Conservation (phyloP, 1,140 invertebrate species). For the Lysiphlebus fabarum region DNA sequence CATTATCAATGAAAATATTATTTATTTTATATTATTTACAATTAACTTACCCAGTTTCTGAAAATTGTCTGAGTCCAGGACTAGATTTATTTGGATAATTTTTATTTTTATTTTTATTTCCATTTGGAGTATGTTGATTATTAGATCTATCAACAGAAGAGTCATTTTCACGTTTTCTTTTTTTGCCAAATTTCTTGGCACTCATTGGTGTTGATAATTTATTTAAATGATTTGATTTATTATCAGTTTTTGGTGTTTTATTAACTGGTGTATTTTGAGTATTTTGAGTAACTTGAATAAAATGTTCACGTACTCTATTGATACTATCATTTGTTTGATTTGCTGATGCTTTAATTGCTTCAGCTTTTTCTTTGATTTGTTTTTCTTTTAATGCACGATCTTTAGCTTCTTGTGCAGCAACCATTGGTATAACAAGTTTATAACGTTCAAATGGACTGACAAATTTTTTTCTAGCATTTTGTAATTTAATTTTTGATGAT, state of each 20-base stretch:
- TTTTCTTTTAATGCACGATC: constrained; percentile 44
- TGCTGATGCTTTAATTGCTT: constrained; percentile 22
- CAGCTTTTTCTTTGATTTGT: constrained; percentile 41
- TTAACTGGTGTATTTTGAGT: no score
- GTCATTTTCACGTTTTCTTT: no score
- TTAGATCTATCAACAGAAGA: no score
- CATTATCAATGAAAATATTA: no score
- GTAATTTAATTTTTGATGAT: constrained; percentile 7
- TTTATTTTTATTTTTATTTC: constrained; percentile 15
- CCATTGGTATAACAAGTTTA: constrained; percentile 57
- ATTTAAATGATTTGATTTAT: no score
- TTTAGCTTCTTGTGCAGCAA: constrained; percentile 56
- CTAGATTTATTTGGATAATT: neutral
- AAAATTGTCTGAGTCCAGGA: neutral
- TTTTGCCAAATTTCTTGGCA: no score
- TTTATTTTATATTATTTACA: no score
- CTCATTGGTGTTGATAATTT: no score
- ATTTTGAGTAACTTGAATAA: constrained; percentile 29
- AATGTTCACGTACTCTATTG: constrained; percentile 40
- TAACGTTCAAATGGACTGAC: constrained; percentile 63
- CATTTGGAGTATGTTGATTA: neutral
- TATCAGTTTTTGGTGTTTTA: neutral
- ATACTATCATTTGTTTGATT: constrained; percentile 35
- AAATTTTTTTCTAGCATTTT: constrained; percentile 41
- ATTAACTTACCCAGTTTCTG: no score